Base-by-base conservation (phyloP, 2,888 invertebrate species). In the Bombylius major region DNA sequence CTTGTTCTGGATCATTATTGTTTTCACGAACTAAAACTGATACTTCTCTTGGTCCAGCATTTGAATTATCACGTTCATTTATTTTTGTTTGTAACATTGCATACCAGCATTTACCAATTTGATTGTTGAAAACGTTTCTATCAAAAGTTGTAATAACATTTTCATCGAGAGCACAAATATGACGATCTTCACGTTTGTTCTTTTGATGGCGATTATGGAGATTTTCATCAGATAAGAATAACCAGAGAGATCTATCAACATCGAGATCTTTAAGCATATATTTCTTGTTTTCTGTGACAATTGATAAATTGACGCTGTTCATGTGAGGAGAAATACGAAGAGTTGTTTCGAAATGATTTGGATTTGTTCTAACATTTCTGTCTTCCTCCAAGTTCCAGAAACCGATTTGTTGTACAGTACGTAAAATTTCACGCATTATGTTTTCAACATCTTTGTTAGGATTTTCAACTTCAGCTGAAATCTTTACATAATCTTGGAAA, bases 91-190 rank as follows among this genome's bases (percentile, higher is more conserved):
- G 77, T 68, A 82, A 70, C 57, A 79, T 76, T 0, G 83, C 80
- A 62, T 85, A 81, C 83, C 84, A 85, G 39, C 78, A 77, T 47
- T 74, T 64, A 65, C 76, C 70, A 65, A 76, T 62, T 42, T 76
- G 69, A 62, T 82, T 75, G 11, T 79, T 75, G 67, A 81, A 85
- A 42, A 77, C 75, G 47, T 76, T 78, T 66, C 81, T 79, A 71
- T 86, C 84, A 71, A 86, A 86, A 3, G 86, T 86, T 61, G 72
- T 77, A 51, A 80, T 76, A 53, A 70, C 71, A 52, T 71, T 76
- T 42, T 76, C 73, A 61, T 86, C 85, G 47, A 87, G 68, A 6
- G 79, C 74, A 66, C 87, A 87, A 63, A 73, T 58, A 32, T 61
- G 54, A 11, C 57, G 58, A 47, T 64, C 57, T 36, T 36, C 8